Evolutionary conservation across 1,140 invertebrate genomes (phyloP), one percentile per base, ranked within the genome.

Genomic region (Trichomalopsis sarcophagae): DNA sequence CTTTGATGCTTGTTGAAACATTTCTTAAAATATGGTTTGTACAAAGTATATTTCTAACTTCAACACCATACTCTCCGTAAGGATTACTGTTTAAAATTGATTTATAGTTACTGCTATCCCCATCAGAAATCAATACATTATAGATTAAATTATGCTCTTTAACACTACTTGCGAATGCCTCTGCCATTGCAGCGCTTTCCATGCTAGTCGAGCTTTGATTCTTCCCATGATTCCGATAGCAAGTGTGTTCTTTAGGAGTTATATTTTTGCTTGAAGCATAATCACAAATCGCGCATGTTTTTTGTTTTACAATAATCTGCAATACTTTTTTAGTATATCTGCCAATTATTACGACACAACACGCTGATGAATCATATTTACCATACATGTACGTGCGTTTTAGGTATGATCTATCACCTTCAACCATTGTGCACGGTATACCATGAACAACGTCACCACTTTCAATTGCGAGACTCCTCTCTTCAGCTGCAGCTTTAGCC

Each of bases 131-230:
- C 6, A 81, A 30, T 33, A 73, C 66, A 23, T 27, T 81, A n/a
- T 81, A 81, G 2, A 83, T 83, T 30, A 50, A 68, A 66, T 66
- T 23, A n/a, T 80, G 82, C 82, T 84, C 62, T 85, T 87, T 81
- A 71, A 86, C n/a, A n/a, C n/a, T n/a, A n/a, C n/a, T n/a, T n/a
- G n/a, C n/a, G n/a, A n/a, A n/a, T n/a, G n/a, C n/a, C n/a, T n/a
- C n/a, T n/a, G n/a, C n/a, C n/a, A n/a, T n/a, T n/a, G n/a, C n/a
- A n/a, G n/a, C n/a, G n/a, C n/a, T n/a, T n/a, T n/a, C n/a, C n/a
- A n/a, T n/a, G n/a, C n/a, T n/a, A n/a, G n/a, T n/a, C n/a, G n/a
- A n/a, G n/a, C n/a, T n/a, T n/a, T n/a, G n/a, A n/a, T n/a, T n/a
- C n/a, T n/a, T n/a, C n/a, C n/a, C n/a, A n/a, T n/a, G n/a, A n/a